Percentiles rank a stretch among this genome's conserved stretches.
Evolutionary conservation across 1,140 invertebrate genomes (phyloP).

Genomic region (Campodea augens): DNA sequence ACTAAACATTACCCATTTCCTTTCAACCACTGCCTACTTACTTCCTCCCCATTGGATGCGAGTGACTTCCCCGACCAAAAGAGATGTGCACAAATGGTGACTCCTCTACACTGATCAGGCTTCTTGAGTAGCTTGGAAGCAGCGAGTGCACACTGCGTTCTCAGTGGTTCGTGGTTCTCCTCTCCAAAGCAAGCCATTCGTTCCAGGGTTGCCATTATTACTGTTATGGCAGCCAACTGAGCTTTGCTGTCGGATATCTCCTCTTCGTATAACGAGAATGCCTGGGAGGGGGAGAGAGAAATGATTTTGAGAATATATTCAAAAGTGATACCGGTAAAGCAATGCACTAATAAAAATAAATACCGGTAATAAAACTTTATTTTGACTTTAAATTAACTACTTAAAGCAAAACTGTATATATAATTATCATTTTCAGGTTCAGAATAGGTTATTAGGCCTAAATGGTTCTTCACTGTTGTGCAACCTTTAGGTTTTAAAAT

Average conservation of each 20-base stretch:
- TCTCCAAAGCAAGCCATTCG: constrained; percentile 84
- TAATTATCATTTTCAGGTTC: constrained; percentile 1
- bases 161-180: constrained; percentile 90
- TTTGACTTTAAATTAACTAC: constrained; percentile 1
- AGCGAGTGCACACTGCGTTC: constrained; percentile 83
- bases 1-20: background rate
- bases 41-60: constrained; percentile 42
- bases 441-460: background rate
- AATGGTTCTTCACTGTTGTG: no score
- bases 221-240: constrained; percentile 82
- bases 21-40: constrained; percentile 18
- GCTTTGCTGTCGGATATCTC: constrained; percentile 96
- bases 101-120: constrained; percentile 86
- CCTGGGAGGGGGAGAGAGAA: constrained; percentile 27
- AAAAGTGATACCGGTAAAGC: no score
- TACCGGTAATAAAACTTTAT: constrained; percentile 3
- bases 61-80: constrained; percentile 85
- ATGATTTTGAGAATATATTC: no score
- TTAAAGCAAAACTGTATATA: no score
- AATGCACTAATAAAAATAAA: constrained; percentile 8
- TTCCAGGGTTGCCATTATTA: constrained; percentile 90
- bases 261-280: constrained; percentile 94
- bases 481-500: no score
- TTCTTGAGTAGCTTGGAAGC: constrained; percentile 93
- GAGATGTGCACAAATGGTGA: constrained; percentile 77